These are phyloP conservation scores for Rhagologus leucostigma DNA, from an alignment of 2,113 vertebrate species.

Conservation along the genomic window DNA sequence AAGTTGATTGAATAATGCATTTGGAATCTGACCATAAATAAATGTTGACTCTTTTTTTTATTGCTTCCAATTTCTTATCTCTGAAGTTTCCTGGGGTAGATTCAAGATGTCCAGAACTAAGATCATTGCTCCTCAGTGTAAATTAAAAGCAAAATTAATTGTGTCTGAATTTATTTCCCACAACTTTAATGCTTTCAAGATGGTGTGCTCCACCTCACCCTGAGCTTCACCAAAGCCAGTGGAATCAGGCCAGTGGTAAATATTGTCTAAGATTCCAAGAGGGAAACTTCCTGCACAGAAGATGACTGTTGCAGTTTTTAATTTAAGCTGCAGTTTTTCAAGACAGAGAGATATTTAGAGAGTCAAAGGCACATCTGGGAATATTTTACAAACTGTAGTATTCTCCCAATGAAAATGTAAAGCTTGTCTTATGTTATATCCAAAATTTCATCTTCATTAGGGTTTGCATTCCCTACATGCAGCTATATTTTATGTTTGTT, in stretches of 20 bases:
- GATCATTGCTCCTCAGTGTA: background rate
- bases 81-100: conserved; percentile 2
- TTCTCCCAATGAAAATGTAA: conserved; percentile 66
- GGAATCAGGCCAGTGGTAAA: conserved; percentile 43
- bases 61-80: conserved; percentile 25
- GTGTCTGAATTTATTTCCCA: conserved; percentile 17
- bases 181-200: conserved; percentile 68
- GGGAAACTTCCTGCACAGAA: conserved; percentile 40
- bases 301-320: conserved; percentile 62
- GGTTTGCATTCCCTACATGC: conserved; percentile 53
- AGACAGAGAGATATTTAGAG: conserved; percentile 50
- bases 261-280: conserved; percentile 33
- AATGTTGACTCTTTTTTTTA: background rate
- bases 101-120: conserved; percentile 15
- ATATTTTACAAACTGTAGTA: conserved; percentile 66
- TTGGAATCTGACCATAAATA: background rate
- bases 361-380: conserved; percentile 70
- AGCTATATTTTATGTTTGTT: conserved; percentile 68
- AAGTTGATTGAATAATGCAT: background rate
- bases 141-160: conserved; percentile 29
- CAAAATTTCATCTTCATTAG: conserved; percentile 73
- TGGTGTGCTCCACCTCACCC: background rate
- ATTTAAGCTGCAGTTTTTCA: conserved; percentile 61
- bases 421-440: conserved; percentile 57
- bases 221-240: background rate